Evolutionary conservation across 2,888 invertebrate genomes (phyloP), one percentile per base, ranked within the genome.

Genomic region (Drosophila cognata): DNA sequence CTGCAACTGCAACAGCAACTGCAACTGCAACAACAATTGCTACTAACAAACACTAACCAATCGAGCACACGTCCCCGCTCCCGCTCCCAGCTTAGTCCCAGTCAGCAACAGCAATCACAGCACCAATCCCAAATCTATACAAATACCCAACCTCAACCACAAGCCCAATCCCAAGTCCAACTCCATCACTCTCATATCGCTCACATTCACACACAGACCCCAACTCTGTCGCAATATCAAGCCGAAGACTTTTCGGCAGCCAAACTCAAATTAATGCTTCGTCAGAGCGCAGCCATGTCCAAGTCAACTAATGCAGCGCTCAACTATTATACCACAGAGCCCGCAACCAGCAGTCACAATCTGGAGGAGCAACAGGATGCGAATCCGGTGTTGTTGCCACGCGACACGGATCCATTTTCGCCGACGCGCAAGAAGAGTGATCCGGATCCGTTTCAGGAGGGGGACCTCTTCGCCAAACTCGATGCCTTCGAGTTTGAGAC

Each of bases 401-500:
- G 93, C 33, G 93, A 93, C 63, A 93, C 93, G 3, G 93, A 93
- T 90, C 93, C 93, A 0, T 93, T 93, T 72, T 93, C 93, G 29
- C 93, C 93, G 2, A 93, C 93, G 4, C 92, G 93, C 58, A 93
- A 93, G 74, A 93, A 93, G 84, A 93, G 93, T 58, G 96, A 96
- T 93, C 96, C 96, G 50, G 96, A 96, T 93, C 96, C 96, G 18
- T 96, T 97, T 92, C 96, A 96, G 68, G 93, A 93, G 51, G 92
- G 92, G n/a, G 93, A 93, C 80, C 90, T 93, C 48, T 93, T 93
- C 71, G 89, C 92, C 61, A 93, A 93, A 71, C 82, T 93, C 66
- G 93, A 93, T 77, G 92, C 93, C 33, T 93, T 93, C 69, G 93
- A 93, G 71, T 93, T 93, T 66, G 92, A 93, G 41, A 82, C 92